These are phyloP conservation scores for Cheilosia pagana DNA, from an alignment of 2,888 invertebrate genomes.

Conservation along the genomic window DNA sequence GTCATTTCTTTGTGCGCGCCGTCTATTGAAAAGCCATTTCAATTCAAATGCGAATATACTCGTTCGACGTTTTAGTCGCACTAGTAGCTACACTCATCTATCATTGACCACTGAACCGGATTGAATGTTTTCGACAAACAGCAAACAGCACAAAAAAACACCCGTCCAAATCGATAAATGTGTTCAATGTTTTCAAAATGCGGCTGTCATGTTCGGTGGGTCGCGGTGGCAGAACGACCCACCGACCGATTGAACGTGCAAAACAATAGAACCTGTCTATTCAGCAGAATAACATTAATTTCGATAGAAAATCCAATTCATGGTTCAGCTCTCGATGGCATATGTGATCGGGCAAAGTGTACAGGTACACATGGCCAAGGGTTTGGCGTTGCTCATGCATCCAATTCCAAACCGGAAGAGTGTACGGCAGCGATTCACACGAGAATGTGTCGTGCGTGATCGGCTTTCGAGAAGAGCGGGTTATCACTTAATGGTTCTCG, in stretches of 20 bases:
- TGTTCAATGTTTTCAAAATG: conserved; percentile 6
- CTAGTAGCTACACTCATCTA: conserved; percentile 9
- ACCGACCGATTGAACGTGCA: conserved; percentile 36
- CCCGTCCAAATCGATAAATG: conserved; percentile 11
- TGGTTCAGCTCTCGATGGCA: not conserved
- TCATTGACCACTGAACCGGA: conserved; percentile 42
- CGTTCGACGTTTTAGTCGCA: conserved; percentile 2
- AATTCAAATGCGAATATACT: conserved; percentile 26
- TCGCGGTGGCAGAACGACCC: conserved; percentile 13
- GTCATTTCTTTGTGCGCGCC: conserved; percentile 34
- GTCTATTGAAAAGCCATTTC: conserved; percentile 19
- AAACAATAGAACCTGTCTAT: conserved; percentile 53
- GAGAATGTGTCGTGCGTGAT: conserved; percentile 50
- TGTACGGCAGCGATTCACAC: conserved; percentile 15
- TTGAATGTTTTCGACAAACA: conserved; percentile 25
- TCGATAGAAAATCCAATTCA: conserved; percentile 55
- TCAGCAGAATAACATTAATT: conserved; percentile 63
- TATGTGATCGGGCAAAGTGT: conserved; percentile 1
- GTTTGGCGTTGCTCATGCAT: conserved; percentile 16
- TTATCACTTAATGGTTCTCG: conserved; percentile 54
- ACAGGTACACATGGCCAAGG: not conserved
- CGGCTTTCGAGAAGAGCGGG: conserved; percentile 47
- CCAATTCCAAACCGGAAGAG: conserved; percentile 55
- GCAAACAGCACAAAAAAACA: conserved; percentile 9
- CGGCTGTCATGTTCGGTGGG: not conserved